Conservation (phyloP, 2,888 invertebrate genomes). For the Tiliacea citrago region DNA sequence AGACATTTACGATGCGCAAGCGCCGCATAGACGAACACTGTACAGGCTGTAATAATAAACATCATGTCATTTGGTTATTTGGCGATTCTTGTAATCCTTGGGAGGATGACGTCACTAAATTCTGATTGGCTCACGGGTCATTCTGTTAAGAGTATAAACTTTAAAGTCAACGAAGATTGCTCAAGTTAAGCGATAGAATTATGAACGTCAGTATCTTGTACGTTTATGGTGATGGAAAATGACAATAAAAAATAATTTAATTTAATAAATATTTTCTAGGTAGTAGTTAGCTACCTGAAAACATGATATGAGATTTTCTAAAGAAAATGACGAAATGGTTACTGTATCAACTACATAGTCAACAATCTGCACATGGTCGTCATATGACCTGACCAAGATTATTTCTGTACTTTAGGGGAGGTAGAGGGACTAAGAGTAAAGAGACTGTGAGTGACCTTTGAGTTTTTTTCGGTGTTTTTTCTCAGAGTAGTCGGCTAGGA, state of each 20-base stretch:
- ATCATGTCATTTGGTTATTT: constrained; percentile 55
- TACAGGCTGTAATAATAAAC: constrained; percentile 63
- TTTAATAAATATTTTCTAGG: neutral
- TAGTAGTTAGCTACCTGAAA: neutral
- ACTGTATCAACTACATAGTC: neutral
- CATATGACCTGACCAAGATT: neutral
- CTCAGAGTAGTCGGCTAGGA: neutral
- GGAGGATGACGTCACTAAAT: constrained; percentile 32
- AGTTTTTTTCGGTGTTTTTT: neutral
- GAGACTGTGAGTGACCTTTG: neutral
- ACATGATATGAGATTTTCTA: neutral
- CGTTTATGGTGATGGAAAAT: neutral
- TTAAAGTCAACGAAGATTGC: constrained; percentile 17
- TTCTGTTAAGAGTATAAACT: constrained; percentile 10
- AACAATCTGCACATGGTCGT: neutral
- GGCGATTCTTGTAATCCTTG: constrained; percentile 61
- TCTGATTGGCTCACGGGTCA: constrained; percentile 37
- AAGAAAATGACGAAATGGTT: neutral
- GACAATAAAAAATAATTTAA: too few species aligned
- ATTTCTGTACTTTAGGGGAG: neutral
- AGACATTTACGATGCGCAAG: constrained; percentile 43
- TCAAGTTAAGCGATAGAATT: neutral
- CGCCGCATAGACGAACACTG: constrained; percentile 13
- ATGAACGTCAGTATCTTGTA: neutral
- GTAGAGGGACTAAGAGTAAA: too few species aligned